Conservation (phyloP, 2,113 vertebrate genomes). For the Motacilla alba region DNA sequence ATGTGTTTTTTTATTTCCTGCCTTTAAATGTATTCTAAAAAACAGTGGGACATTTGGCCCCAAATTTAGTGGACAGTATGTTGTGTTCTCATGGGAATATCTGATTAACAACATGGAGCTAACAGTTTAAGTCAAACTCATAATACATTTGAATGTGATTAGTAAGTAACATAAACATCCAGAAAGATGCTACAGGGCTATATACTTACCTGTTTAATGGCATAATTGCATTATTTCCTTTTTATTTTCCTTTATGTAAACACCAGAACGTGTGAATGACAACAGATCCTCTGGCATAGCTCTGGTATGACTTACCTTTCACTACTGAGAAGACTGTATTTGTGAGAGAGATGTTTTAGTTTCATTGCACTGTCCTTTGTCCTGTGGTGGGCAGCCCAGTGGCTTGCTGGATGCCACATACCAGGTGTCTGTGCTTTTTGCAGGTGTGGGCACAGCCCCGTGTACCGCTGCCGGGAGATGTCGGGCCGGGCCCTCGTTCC, state of each 20-base stretch:
- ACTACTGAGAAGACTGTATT: not conserved
- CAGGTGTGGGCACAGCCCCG: slow-evolving; percentile 85
- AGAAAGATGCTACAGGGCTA: not conserved
- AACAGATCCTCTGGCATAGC: not conserved
- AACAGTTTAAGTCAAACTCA: not conserved
- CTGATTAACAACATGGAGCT: not conserved
- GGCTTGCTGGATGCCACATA: not conserved
- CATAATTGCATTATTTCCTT: not conserved
- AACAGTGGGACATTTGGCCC: not conserved
- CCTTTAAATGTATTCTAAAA: not conserved
- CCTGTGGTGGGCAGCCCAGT: not conserved
- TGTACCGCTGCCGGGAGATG: slow-evolving; percentile 90
- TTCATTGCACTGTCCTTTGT: not conserved
- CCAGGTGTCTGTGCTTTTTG: not conserved
- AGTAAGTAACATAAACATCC: not conserved
- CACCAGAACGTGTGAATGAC: not conserved
- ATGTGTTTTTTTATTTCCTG: not conserved
- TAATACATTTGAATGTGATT: not conserved
- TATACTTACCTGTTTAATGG: not conserved
- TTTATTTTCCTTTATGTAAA: not conserved
- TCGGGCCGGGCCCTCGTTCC: slow-evolving; percentile 90
- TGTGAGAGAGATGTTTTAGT: not conserved
- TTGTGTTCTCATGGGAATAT: not conserved
- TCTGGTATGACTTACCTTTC: not conserved
- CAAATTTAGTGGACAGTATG: not conserved